Conservation (phyloP, 2,888 invertebrate genomes). For the Rhaphigaster nebulosa region DNA sequence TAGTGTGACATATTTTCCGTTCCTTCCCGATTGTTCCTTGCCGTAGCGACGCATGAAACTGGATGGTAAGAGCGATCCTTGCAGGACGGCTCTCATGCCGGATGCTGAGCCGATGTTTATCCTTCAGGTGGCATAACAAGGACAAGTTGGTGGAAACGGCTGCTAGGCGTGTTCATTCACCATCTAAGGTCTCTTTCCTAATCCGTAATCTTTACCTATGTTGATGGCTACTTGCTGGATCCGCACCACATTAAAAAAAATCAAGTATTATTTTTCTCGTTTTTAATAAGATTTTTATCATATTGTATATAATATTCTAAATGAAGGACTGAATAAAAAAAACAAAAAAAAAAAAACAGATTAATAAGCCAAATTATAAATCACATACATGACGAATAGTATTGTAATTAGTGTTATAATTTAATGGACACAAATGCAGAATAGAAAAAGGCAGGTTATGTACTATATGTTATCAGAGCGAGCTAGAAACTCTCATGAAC, state of each 20-base stretch:
- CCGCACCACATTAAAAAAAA: neutral
- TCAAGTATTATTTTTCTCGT: no score
- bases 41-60: neutral
- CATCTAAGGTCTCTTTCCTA: neutral
- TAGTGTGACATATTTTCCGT: neutral
- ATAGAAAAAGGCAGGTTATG: no score
- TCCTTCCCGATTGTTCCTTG: neutral
- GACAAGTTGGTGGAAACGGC: neutral
- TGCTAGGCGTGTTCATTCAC: neutral
- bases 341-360: no score
- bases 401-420: no score
- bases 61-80: neutral
- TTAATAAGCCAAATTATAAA: no score
- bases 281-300: no score
- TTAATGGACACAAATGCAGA: no score
- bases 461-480: no score
- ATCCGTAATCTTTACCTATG: neutral
- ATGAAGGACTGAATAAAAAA: no score
- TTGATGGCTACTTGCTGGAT: neutral
- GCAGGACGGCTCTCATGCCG: neutral
- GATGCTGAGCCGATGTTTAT: conserved; percentile 7
- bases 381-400: no score
- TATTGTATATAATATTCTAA: no score
- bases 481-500: no score
- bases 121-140: neutral